Evolutionary conservation across 2,888 invertebrate genomes (phyloP).

Genomic region (Andrena trimmerana): DNA sequence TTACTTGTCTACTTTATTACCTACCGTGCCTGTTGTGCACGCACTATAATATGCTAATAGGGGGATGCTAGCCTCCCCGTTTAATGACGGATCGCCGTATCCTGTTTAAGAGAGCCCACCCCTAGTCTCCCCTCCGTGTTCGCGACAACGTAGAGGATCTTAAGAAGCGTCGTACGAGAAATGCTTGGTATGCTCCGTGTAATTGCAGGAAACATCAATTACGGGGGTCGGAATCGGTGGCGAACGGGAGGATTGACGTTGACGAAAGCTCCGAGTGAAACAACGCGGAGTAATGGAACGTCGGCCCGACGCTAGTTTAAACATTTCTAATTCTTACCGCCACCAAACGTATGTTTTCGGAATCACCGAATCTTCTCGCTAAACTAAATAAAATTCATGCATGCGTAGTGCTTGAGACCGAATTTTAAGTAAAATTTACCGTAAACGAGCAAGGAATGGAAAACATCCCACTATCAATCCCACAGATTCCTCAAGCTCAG

Average conservation of each 20-base stretch:
- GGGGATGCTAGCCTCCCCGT: slow-evolving; percentile 69
- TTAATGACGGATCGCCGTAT: slow-evolving; percentile 67
- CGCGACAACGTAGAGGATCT: slow-evolving; percentile 45
- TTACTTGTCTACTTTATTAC: slow-evolving; percentile 75
- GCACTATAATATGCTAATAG: slow-evolving; percentile 77
- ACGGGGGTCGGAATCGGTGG: neutral
- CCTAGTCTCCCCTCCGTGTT: slow-evolving; percentile 52
- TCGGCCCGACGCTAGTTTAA: neutral
- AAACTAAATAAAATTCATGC: no score
- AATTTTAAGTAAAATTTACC: no score
- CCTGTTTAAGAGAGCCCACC: slow-evolving; percentile 71
- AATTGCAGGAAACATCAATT: slow-evolving; percentile 31
- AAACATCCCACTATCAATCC: no score
- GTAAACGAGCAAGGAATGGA: no score
- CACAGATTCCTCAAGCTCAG: no score
- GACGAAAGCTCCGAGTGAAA: neutral
- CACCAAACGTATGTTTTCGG: neutral
- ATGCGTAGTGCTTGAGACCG: no score
- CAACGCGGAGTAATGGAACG: neutral
- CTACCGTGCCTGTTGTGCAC: slow-evolving; percentile 49
- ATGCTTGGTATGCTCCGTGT: slow-evolving; percentile 33
- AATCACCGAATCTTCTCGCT: no score
- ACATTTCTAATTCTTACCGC: neutral
- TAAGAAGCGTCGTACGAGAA: slow-evolving; percentile 45
- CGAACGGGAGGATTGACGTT: neutral